Conservation (phyloP, 2,797 vertebrate genomes). For the Crax fasciolata region DNA sequence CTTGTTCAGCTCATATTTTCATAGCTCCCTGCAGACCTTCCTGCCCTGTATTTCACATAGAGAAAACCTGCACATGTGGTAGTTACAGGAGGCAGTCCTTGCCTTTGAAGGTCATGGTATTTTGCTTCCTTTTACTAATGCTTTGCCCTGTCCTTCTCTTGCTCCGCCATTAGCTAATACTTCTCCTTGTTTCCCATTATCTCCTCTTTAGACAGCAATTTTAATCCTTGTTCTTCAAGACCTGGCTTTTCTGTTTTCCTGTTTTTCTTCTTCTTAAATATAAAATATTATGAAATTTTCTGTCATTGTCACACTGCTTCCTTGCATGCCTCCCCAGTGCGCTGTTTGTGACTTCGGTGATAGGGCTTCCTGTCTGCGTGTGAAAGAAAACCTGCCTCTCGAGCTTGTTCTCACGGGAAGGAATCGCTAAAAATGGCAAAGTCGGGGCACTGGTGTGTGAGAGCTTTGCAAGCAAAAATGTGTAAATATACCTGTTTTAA, state of each 20-base stretch:
- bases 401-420: conserved; percentile 58
- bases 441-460: background rate
- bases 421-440: conserved; percentile 26
- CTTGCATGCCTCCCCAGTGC: background rate
- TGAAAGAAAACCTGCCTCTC: conserved; percentile 2
- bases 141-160: background rate
- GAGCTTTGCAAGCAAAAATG: background rate
- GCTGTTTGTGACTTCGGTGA: background rate
- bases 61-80: background rate
- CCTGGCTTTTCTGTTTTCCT: background rate
- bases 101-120: background rate
- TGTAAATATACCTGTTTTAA: background rate
- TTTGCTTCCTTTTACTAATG: background rate
- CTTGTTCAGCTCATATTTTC: background rate
- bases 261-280: background rate
- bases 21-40: background rate
- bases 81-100: background rate
- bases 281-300: background rate
- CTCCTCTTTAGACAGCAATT: background rate
- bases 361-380: conserved; percentile 58
- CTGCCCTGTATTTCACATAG: background rate
- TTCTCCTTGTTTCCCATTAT: background rate
- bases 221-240: background rate
- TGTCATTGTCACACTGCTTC: background rate
- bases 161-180: background rate